These are phyloP conservation scores for Notodonta ziczac DNA, from an alignment of 2,888 invertebrate species.

Conservation along the genomic window DNA sequence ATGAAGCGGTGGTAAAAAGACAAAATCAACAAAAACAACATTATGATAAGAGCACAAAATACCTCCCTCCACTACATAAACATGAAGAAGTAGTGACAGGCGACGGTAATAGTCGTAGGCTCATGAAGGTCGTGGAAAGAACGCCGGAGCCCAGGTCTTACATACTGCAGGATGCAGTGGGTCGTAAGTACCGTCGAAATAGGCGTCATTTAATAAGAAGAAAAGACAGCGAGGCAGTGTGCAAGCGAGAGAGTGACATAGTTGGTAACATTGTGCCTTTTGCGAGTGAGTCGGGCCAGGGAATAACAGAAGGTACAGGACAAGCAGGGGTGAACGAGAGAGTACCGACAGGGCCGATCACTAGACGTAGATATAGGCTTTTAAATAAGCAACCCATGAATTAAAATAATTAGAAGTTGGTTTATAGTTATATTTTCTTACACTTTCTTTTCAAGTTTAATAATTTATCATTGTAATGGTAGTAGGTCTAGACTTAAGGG, in stretches of 20 bases:
- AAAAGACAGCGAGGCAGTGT: neutral
- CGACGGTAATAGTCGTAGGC: conserved; percentile 1
- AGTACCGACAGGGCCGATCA: neutral
- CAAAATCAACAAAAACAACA: neutral
- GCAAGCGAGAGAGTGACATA: conserved; percentile 1
- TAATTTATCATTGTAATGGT: neutral
- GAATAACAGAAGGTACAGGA: neutral
- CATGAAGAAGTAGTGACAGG: conserved; percentile 6
- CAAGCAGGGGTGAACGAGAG: neutral
- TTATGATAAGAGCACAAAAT: conserved; percentile 7
- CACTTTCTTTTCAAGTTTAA: neutral
- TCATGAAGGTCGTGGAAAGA: conserved; percentile 2
- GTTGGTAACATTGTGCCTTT: conserved; percentile 6
- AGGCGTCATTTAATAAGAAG: conserved; percentile 6
- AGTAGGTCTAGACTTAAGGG: neutral
- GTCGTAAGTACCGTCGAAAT: conserved; percentile 1
- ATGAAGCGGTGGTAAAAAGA: conserved; percentile 1
- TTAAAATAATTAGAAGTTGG: neutral
- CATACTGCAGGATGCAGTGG: conserved; percentile 4
- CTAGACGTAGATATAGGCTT: neutral
- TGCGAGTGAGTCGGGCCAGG: neutral
- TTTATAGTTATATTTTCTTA: neutral
- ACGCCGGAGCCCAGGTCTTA: conserved; percentile 11
- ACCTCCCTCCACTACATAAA: neutral
- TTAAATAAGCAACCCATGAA: neutral